A percentile compares a stretch with the other conserved stretches of the same genome.
Evolutionary conservation across 2,888 invertebrate species (phyloP).

Genomic region (Spodoptera littoralis): DNA sequence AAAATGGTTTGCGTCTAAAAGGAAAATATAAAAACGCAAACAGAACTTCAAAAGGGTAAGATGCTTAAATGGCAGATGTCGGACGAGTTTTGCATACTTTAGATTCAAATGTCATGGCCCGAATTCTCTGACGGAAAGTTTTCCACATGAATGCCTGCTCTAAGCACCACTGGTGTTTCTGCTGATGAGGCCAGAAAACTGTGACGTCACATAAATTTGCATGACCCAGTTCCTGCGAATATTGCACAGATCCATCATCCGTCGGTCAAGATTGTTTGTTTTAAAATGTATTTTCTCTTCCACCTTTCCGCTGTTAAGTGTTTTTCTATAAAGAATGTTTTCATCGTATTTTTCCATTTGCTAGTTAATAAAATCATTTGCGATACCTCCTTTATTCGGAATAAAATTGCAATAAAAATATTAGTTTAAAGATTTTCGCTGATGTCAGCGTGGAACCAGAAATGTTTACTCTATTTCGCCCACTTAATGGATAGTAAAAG

Average conservation of each 20-base stretch:
- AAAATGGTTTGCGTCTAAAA: not conserved
- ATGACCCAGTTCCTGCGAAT: slow-evolving; percentile 39
- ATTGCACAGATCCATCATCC: slow-evolving; percentile 31
- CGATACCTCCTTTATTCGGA: not conserved
- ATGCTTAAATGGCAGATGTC: not conserved
- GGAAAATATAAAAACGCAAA: slow-evolving; percentile 1
- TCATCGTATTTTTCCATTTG: not conserved
- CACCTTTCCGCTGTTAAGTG: slow-evolving; percentile 8
- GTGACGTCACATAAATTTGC: slow-evolving; percentile 26
- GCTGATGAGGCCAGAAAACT: slow-evolving; percentile 9
- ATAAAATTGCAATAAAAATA: too few species aligned
- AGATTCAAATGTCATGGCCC: not conserved
- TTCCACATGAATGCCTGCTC: not conserved
- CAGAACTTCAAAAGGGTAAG: not conserved
- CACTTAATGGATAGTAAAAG: too few species aligned
- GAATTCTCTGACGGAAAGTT: not conserved
- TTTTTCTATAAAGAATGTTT: slow-evolving; percentile 9
- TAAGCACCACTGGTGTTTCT: slow-evolving; percentile 6
- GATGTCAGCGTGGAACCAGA: too few species aligned
- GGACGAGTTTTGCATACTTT: slow-evolving; percentile 12
- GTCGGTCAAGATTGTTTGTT: slow-evolving; percentile 15
- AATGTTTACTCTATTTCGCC: too few species aligned
- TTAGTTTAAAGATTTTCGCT: too few species aligned
- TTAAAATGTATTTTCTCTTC: slow-evolving; percentile 20
- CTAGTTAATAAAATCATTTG: not conserved